Conservation (phyloP, 2,113 vertebrate species). For the Himantopus leucocephalus region DNA sequence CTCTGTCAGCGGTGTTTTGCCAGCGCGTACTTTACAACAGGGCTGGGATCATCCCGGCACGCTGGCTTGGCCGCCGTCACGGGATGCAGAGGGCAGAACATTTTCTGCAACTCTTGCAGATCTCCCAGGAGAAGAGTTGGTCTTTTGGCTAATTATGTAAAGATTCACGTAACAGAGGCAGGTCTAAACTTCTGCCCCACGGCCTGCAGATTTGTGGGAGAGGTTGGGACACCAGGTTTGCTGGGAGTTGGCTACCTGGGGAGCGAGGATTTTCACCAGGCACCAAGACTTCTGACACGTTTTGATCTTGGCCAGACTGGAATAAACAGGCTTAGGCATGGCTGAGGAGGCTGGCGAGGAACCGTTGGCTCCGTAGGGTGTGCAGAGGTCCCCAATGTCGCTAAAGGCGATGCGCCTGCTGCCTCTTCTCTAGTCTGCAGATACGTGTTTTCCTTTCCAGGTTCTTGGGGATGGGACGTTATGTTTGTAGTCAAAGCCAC, state of each 20-base stretch:
- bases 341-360: constrained; percentile 2
- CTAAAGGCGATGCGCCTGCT: not conserved
- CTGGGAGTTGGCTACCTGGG: not conserved
- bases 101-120: constrained; percentile 28
- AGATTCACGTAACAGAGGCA: constrained; percentile 66
- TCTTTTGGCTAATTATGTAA: constrained; percentile 66
- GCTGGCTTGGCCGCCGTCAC: not conserved
- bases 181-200: constrained; percentile 34
- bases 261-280: not conserved
- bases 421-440: not conserved
- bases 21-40: not conserved
- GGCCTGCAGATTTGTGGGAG: not conserved
- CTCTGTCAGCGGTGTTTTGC: not conserved
- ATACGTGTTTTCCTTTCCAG: rapidly evolving
- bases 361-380: not conserved
- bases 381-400: not conserved
- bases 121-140: not conserved
- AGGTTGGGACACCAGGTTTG: not conserved
- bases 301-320: constrained; percentile 4
- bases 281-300: not conserved
- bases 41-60: not conserved
- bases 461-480: not conserved
- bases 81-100: not conserved
- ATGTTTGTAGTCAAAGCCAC: not conserved
- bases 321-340: constrained; percentile 3